Evolutionary conservation across 1,140 invertebrate species (phyloP).

Genomic region (Drosophila arawakana): DNA sequence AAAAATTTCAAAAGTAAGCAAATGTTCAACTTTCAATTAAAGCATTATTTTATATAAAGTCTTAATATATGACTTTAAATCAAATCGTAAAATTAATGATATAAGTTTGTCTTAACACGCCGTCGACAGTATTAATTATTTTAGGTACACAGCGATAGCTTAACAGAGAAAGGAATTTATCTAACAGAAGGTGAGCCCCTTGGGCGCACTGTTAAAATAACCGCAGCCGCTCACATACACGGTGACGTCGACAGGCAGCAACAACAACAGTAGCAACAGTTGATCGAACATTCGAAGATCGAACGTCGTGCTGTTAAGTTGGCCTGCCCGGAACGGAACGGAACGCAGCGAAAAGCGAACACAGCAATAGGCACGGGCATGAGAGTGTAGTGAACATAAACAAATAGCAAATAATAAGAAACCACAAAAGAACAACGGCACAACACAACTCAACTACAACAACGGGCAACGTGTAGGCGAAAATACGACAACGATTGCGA

Average conservation of each 20-base stretch:
- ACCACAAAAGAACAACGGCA: conserved; percentile 53
- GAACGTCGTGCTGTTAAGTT: conserved; percentile 74
- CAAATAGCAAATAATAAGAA: conserved; percentile 69
- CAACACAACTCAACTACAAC: neutral
- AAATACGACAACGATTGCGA: conserved; percentile 36
- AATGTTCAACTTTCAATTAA: too few relatives aligned
- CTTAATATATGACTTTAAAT: too few relatives aligned
- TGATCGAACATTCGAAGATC: conserved; percentile 70
- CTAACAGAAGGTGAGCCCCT: neutral
- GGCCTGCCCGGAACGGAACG: conserved; percentile 59
- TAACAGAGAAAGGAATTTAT: neutral
- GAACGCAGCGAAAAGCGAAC: conserved; percentile 53
- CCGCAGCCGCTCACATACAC: conserved; percentile 41
- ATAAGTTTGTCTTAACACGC: too few relatives aligned
- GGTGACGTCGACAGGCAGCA: conserved; percentile 43
- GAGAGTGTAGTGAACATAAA: conserved; percentile 57
- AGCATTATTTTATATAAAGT: too few relatives aligned
- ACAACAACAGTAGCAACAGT: conserved; percentile 55
- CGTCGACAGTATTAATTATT: too few relatives aligned
- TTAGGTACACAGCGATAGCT: conserved; percentile 1
- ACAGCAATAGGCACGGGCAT: conserved; percentile 41
- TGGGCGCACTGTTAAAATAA: conserved; percentile 26
- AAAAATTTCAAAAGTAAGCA: too few relatives aligned
- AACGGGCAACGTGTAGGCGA: conserved; percentile 42
- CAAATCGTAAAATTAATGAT: too few relatives aligned